Evolutionary conservation across 2,888 invertebrate species (phyloP), one percentile per base, ranked within the genome.

Genomic region (Trachelus iudaicus): DNA sequence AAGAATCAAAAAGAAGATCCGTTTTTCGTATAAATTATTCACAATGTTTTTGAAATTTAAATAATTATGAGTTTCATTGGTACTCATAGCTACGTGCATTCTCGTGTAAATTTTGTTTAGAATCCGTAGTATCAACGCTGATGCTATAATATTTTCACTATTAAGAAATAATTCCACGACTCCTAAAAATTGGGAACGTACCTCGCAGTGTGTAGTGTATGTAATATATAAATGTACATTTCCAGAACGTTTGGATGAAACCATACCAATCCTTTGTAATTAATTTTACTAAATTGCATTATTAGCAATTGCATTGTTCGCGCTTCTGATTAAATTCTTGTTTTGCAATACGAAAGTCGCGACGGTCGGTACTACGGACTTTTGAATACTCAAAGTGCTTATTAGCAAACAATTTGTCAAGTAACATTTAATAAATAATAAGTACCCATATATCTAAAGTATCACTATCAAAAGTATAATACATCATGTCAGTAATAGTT

Each of bases 401-500:
- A 56, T 56, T 23, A 56, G 56, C 56, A 23, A 23, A 56, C 56
- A 56, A 23, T 56, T 23, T 56, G 23, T 56, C 56, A 23, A 23
- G 56, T 56, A 56, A 56, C 23, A 23, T 23, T 56, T 23, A 56
- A 23, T 56, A 23, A 56, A 1, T 56, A 56, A 40, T 40, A 15
- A 15, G 40, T 40, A 40, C 15, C 56, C 23, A 56, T 56, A 56
- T 56, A 9, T 56, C 23, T 56, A 56, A 56, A 56, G 23, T 56
- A 23, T 56, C 56, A 23, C 56, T 56, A 15, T 56, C 23, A 56
- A 56, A 40, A 56, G 9, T 56, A 56, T 56, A 56, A 23, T 56
- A 23, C 23, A 56, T 40, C 40, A 40, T 40, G 56, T 31, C 77
- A 71, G 73, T 75, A 73, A 75, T 77, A 40, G 79, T 75, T 56